These are phyloP conservation scores for Burhinus bistriatus DNA, from an alignment of 2,113 vertebrate species.

Conservation along the genomic window DNA sequence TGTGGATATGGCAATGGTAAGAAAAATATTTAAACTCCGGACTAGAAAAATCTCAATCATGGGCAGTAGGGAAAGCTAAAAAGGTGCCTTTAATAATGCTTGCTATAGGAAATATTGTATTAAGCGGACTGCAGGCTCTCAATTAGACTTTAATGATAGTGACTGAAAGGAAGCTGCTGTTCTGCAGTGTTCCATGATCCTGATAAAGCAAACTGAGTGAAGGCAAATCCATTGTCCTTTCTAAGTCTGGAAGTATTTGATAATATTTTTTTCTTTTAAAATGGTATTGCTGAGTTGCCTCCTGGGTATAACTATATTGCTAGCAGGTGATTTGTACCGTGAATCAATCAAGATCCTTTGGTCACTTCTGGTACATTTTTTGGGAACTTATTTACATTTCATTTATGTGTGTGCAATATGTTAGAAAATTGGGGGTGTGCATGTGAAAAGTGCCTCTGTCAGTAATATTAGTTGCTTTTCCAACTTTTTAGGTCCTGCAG, in stretches of 20 bases:
- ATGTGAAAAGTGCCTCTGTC: neutral
- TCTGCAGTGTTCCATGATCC: neutral
- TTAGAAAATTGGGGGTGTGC: neutral
- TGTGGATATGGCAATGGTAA: neutral
- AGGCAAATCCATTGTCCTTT: neutral
- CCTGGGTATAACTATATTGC: neutral
- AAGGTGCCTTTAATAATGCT: neutral
- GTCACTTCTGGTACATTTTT: neutral
- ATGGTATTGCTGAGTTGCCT: neutral
- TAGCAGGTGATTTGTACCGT: neutral
- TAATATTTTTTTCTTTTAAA: neutral
- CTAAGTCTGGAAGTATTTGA: neutral
- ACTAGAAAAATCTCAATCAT: neutral
- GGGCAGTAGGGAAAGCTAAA: neutral
- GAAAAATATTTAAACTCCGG: neutral
- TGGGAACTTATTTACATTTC: neutral
- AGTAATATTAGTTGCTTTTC: neutral
- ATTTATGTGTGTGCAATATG: too few species aligned
- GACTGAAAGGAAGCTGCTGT: neutral
- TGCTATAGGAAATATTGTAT: neutral
- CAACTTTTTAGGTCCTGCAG: slow-evolving; percentile 82
- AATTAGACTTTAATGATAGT: neutral
- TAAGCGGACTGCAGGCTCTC: neutral
- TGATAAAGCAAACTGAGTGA: neutral
- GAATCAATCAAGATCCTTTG: neutral